Evolutionary conservation across 1,140 invertebrate genomes (phyloP).

Genomic region (Carposina sasakii): DNA sequence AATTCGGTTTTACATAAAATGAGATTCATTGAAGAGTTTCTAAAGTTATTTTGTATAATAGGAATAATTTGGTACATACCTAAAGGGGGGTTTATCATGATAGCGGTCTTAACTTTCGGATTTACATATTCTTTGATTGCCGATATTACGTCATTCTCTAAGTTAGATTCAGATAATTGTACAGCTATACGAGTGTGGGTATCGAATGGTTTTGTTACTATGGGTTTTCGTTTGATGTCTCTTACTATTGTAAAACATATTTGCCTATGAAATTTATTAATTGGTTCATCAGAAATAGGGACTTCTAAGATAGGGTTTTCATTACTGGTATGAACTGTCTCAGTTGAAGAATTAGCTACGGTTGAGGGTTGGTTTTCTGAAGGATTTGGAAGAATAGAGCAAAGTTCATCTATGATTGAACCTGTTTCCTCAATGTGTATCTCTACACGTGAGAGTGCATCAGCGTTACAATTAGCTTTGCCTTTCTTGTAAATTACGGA

Average conservation of each 20-base stretch:
- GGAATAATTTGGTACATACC: conserved; percentile 4
- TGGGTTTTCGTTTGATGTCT: background rate
- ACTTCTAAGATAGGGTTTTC: conserved; percentile 9
- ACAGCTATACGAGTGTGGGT: background rate
- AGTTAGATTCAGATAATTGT: conserved; percentile 2
- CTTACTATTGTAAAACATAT: background rate
- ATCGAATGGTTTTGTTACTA: conserved; percentile 1
- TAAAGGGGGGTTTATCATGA: conserved; percentile 1
- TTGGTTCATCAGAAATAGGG: background rate
- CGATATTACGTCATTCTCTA: background rate
- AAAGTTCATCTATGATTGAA: too few species aligned
- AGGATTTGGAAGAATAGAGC: background rate
- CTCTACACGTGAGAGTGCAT: conserved; percentile 1
- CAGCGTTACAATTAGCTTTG: conserved; percentile 1
- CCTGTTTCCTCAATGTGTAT: background rate
- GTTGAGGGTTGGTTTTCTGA: too few species aligned
- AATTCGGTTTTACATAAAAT: background rate
- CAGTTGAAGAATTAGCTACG: background rate
- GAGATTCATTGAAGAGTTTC: conserved; percentile 5
- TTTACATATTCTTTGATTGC: background rate
- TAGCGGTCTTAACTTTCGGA: background rate
- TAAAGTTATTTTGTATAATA: conserved; percentile 7
- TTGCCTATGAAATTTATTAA: conserved; percentile 1
- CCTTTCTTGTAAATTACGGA: conserved; percentile 1
- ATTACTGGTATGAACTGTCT: background rate